A percentile compares a stretch with the other conserved stretches of the same genome.
These are phyloP conservation scores for Acleris sparsana DNA, from an alignment of 2,888 invertebrate species.

Conservation along the genomic window DNA sequence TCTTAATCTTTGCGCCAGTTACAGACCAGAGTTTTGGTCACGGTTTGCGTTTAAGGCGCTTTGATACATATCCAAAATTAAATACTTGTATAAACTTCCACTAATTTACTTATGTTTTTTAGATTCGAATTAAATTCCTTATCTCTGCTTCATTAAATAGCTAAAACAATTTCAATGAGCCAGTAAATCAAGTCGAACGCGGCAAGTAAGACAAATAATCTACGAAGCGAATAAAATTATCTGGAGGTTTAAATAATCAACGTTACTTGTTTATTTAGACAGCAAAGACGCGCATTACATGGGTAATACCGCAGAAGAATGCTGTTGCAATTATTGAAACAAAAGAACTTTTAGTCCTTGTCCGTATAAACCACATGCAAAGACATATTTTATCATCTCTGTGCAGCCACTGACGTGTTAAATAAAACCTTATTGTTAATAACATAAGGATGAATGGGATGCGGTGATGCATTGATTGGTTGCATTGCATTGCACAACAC, in stretches of 20 bases:
- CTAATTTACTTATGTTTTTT: too few species aligned
- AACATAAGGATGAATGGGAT: constrained; percentile 21
- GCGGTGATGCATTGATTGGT: constrained; percentile 37
- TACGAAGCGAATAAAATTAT: too few species aligned
- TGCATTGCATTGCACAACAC: constrained; percentile 55
- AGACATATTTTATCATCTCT: constrained; percentile 7
- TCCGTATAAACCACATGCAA: constrained; percentile 28
- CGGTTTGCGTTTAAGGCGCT: too few species aligned
- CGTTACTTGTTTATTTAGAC: constrained; percentile 5
- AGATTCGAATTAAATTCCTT: too few species aligned
- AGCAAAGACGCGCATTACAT: constrained; percentile 5
- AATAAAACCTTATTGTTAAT: constrained; percentile 8
- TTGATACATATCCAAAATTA: too few species aligned
- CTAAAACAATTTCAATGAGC: too few species aligned
- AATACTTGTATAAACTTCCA: too few species aligned
- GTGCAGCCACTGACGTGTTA: neutral
- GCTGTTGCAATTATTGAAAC: constrained; percentile 31
- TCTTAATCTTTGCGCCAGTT: too few species aligned
- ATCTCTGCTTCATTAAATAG: too few species aligned
- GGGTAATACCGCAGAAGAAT: constrained; percentile 21
- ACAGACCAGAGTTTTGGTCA: too few species aligned
- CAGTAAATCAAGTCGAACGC: too few species aligned
- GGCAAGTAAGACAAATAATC: too few species aligned
- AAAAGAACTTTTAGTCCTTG: constrained; percentile 31
- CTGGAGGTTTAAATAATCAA: constrained; percentile 13